Evolutionary conservation across 1,140 invertebrate genomes (phyloP).

Genomic region (Chymomyza costata): DNA sequence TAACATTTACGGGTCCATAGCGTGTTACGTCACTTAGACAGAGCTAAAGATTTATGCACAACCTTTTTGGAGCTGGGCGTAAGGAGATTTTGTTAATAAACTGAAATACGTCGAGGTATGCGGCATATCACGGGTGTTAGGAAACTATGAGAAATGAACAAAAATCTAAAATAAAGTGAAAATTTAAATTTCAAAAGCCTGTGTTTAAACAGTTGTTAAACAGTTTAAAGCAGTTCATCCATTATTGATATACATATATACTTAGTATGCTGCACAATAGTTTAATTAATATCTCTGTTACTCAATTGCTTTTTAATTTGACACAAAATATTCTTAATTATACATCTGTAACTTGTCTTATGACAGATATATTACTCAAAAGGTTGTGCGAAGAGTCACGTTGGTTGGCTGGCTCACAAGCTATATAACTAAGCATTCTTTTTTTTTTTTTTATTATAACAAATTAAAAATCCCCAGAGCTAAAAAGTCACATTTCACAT

Average conservation of each 20-base stretch:
- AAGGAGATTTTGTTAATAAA: constrained; percentile 54
- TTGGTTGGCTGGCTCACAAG: constrained; percentile 21
- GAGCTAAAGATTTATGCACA: constrained; percentile 55
- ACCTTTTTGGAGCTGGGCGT: constrained; percentile 3
- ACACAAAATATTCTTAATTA: constrained; percentile 44
- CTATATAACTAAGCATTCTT: no score
- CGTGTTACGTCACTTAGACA: constrained; percentile 56
- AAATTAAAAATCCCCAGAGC: no score
- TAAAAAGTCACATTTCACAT: no score
- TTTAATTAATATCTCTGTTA: constrained; percentile 20
- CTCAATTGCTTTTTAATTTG: constrained; percentile 25
- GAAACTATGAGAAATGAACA: constrained; percentile 11
- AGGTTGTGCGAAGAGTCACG: constrained; percentile 23
- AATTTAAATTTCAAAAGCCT: constrained; percentile 24
- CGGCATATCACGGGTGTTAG: constrained; percentile 39
- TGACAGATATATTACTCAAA: background rate
- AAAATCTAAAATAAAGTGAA: constrained; percentile 20
- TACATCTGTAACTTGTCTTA: constrained; percentile 11
- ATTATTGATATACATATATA: no score
- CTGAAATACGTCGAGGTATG: constrained; percentile 32
- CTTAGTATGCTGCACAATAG: no score
- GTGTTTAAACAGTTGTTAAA: background rate
- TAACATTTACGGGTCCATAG: no score
- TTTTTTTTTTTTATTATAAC: no score
- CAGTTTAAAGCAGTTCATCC: no score